Evolutionary conservation across 2,113 vertebrate genomes (phyloP).

Genomic region (Coracopsis vasa): DNA sequence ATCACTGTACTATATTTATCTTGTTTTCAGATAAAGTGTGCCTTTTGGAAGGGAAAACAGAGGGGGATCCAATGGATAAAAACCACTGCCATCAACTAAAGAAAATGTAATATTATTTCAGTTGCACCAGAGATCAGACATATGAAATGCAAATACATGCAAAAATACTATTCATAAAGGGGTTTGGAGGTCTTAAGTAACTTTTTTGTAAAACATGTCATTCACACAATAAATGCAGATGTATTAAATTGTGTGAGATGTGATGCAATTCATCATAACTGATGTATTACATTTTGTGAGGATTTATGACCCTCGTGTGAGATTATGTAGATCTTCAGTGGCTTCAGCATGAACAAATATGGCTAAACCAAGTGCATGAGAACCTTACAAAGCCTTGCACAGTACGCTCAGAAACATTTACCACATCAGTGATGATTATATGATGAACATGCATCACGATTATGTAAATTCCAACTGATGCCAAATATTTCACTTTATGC

Average conservation of each 20-base stretch:
- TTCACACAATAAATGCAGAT: neutral
- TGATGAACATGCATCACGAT: neutral
- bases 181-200: neutral
- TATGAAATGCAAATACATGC: neutral
- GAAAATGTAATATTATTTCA: neutral
- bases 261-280: neutral
- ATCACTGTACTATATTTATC: neutral
- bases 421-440: neutral
- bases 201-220: neutral
- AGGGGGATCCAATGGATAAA: neutral
- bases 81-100: neutral
- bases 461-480: neutral
- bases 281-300: neutral
- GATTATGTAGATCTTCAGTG: neutral
- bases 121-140: neutral
- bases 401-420: neutral
- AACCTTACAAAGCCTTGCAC: neutral
- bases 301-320: neutral
- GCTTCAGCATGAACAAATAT: neutral
- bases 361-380: neutral
- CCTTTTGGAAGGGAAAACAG: neutral
- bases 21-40: neutral
- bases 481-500: neutral
- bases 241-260: neutral
- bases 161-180: neutral